A percentile compares a stretch with the other conserved stretches of the same genome.
Evolutionary conservation across 1,140 invertebrate genomes (phyloP).

Genomic region (Lucilia sericata): DNA sequence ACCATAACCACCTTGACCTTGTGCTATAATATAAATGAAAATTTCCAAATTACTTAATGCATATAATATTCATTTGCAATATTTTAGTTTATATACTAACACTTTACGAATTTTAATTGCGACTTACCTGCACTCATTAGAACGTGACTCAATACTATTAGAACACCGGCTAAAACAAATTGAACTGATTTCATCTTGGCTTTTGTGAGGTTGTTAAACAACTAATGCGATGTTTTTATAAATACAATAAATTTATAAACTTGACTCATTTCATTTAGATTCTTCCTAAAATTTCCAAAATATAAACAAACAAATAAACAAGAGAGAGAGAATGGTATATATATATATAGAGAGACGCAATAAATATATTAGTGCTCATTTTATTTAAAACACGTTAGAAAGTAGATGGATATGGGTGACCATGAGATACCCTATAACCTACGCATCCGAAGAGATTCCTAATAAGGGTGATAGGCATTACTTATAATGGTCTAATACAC

Average conservation of each 20-base stretch:
- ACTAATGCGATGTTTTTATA: background rate
- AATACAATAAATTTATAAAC: slow-evolving; percentile 27
- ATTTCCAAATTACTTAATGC: background rate
- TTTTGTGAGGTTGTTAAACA: background rate
- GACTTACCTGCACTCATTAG: slow-evolving; percentile 32
- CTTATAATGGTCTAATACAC: too few species aligned
- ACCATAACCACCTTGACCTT: slow-evolving; percentile 34
- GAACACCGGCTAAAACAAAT: background rate
- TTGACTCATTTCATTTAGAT: background rate
- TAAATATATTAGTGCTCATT: too few species aligned
- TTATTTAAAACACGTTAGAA: too few species aligned
- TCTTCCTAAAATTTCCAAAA: slow-evolving; percentile 6
- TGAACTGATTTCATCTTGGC: slow-evolving; percentile 20
- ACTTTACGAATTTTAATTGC: too few species aligned
- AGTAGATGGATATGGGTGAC: too few species aligned
- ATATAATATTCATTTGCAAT: background rate
- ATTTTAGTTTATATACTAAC: too few species aligned
- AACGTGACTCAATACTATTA: slow-evolving; percentile 19
- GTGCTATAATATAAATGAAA: background rate
- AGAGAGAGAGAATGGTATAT: background rate
- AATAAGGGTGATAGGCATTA: too few species aligned
- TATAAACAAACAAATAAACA: background rate
- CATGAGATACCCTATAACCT: too few species aligned
- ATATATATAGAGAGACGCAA: too few species aligned
- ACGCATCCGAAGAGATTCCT: too few species aligned